Evolutionary conservation across 2,797 vertebrate genomes (phyloP), one percentile per base, ranked within the genome.

Genomic region (Podarcis lilfordi): DNA sequence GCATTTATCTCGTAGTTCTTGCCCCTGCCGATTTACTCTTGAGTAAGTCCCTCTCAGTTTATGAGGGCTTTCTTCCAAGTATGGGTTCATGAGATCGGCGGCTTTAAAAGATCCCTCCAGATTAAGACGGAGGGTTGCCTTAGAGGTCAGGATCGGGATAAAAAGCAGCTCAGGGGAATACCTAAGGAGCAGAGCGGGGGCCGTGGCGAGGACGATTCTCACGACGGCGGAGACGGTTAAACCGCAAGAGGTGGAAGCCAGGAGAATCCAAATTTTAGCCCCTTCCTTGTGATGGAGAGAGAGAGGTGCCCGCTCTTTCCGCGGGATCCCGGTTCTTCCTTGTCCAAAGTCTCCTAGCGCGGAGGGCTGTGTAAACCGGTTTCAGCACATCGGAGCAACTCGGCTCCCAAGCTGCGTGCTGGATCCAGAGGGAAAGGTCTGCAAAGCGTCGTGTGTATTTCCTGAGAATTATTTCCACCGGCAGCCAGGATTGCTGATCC

Each of bases 151-250:
- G 32, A 27, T 81, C 21, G 61, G 80, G 59, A 5, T n/a, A 11
- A 45, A 29, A 77, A 35, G 40, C 40, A 77, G 35, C 8, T 17
- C 17, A 23, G 72, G 19, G 35, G 69, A 17, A 35, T 37, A 21
- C 32, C 6, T 19, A 7, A 35, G 32, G 8, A 74, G 19, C 7
- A 19, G 35, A 17, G 37, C 2, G 7, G 32, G 23, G 23, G 27
- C 13, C 5, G 32, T 80, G 2, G 29, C 19, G 15, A 4, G 55
- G 55, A 5, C 32, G 19, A 3, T 23, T 25, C 79, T 6, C 19
- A 1, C 0, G 2, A 4, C 8, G 3, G 29, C 1, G 15, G 50
- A 10, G 10, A 5, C 15, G 8, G n/a, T 50, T 32, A 71, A 71
- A 50, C 40, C 27, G 68, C 68, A 71, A 25, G 25, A 74, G 45